Base-by-base conservation (phyloP, 2,888 invertebrate species). In the Coecobrya sp. region DNA sequence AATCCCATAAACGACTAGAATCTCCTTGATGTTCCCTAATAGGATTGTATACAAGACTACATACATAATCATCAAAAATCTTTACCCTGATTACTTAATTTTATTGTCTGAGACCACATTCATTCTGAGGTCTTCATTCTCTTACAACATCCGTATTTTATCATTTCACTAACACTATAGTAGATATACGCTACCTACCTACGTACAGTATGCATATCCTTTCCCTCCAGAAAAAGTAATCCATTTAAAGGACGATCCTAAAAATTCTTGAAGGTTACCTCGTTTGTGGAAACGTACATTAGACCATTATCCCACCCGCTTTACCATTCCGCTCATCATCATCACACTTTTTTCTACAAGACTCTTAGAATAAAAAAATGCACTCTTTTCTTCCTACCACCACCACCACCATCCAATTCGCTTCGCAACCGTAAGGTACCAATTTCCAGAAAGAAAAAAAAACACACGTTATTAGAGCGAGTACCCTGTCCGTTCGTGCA, bases 51-150 rank as follows among this genome's bases (percentile, higher is more conserved):
- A 76, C 93, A 3, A 59, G 19, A 16, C 8, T 1, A 86, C 91
- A n/a, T 90, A 93, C 89, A 86, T 91, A 90, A 93, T 94, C 93
- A 94, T 93, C 93, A 55, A 52, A 93, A 91, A 93, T 93, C 94
- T 94, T 93, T 93, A 93, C 19, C 59, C 89, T 94, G 94, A 94
- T 94, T 94, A 93, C 93, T 93, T 94, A 94, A 94, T 94, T 94
- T 22, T 45, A 13, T 68, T 68, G 16, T 27, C 68, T 13, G 2
- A 68, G 0, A 68, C n/a, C 68, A 16, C 30, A 25, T 1, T 11
- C 4, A 8, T 11, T 65, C 3, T 52, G 52, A 5, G 45, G 5
- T 52, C 2, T 36, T 36, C 36, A 36, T 36, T 7, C 36, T 36
- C 36, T n/a, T n/a, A 7, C 36, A 36, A 36, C 36, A 36, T n/a